phyloP scores from a whole-genome alignment of 2,888 invertebrate genomes.

The Esperia sulphurella region DNA sequence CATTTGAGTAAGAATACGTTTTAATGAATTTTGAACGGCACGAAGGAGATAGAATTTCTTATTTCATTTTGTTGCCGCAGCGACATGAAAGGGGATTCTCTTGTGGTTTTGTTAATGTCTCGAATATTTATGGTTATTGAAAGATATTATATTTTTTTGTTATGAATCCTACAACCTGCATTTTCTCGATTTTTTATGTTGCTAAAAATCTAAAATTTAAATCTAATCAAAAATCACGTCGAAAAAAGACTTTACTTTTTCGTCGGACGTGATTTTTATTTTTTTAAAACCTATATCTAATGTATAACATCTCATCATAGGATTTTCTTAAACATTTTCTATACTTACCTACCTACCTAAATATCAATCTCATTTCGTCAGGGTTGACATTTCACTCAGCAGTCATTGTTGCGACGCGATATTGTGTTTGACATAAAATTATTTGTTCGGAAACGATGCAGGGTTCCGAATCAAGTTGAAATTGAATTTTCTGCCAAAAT shows the following conservation, averaged over 20 bases:
- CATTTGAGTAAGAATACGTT: constrained; percentile 69
- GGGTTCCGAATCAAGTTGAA: constrained; percentile 34
- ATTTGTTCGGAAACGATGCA: constrained; percentile 47
- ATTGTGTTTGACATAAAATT: constrained; percentile 67
- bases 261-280: no score
- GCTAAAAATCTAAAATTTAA: no score
- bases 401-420: constrained; percentile 50
- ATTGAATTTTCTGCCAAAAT: constrained; percentile 35
- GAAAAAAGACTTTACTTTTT: no score
- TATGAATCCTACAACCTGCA: no score
- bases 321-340: no score
- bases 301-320: no score
- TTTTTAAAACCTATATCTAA: no score
- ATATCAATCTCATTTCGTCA: not conserved
- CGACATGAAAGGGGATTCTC: constrained; percentile 59
- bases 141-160: no score
- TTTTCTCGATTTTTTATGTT: no score
- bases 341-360: no score
- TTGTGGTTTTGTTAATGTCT: constrained; percentile 38
- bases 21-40: constrained; percentile 70
- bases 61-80: constrained; percentile 48
- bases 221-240: no score
- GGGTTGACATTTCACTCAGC: constrained; percentile 45
- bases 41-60: constrained; percentile 48
- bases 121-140: no score